Percentiles rank a stretch among this genome's conserved stretches.
These are phyloP conservation scores for Dorcus parallelipipedus DNA, from an alignment of 2,888 invertebrate species.

Conservation along the genomic window DNA sequence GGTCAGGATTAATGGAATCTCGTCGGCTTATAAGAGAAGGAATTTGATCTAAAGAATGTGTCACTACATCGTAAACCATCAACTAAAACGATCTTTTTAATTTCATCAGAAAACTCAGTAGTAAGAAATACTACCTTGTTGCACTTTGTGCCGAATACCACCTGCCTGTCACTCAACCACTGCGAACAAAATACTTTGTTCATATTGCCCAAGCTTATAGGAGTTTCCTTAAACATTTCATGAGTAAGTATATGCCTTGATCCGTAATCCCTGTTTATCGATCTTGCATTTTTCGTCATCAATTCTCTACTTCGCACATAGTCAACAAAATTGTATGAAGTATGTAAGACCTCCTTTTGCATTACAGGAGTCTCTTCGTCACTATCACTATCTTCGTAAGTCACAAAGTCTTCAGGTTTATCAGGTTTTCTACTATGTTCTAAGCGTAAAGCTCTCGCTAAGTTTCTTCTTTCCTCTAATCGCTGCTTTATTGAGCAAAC, in stretches of 20 bases:
- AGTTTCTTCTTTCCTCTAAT: slow-evolving; percentile 70
- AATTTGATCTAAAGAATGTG: slow-evolving; percentile 82
- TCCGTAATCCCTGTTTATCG: slow-evolving; percentile 75
- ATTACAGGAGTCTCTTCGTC: slow-evolving; percentile 76
- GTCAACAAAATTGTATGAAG: slow-evolving; percentile 83
- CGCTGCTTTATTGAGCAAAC: slow-evolving; percentile 72
- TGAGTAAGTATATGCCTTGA: slow-evolving; percentile 85
- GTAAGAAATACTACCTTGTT: slow-evolving; percentile 68
- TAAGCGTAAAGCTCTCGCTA: slow-evolving; percentile 61
- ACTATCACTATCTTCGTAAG: slow-evolving; percentile 84
- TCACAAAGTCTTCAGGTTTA: slow-evolving; percentile 86
- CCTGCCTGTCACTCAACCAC: slow-evolving; percentile 92
- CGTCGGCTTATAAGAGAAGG: slow-evolving; percentile 74
- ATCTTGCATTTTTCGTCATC: slow-evolving; percentile 65
- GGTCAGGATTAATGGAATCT: slow-evolving; percentile 54
- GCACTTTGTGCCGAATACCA: slow-evolving; percentile 96
- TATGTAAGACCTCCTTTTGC: slow-evolving; percentile 69
- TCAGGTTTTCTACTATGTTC: slow-evolving; percentile 73
- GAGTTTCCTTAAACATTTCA: slow-evolving; percentile 83
- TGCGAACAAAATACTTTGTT: slow-evolving; percentile 94
- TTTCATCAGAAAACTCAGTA: not conserved
- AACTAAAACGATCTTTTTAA: slow-evolving; percentile 54
- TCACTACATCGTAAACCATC: slow-evolving; percentile 88
- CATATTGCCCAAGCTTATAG: slow-evolving; percentile 78
- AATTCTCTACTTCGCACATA: slow-evolving; percentile 77